A percentile compares a stretch with the other conserved stretches of the same genome.
Conservation (phyloP, 2,797 vertebrate genomes). For the Argya squamiceps region DNA sequence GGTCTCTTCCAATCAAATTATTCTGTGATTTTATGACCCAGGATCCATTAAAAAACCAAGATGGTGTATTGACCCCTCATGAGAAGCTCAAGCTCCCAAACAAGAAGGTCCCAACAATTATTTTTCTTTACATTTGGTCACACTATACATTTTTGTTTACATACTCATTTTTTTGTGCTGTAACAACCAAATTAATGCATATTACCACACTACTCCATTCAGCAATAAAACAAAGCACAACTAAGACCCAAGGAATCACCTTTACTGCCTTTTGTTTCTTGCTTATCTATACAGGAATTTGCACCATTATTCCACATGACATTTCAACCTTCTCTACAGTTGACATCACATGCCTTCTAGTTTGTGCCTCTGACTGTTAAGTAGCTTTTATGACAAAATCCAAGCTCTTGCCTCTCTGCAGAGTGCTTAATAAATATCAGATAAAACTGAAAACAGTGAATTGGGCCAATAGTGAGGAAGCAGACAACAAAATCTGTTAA, state of each 20-base stretch:
- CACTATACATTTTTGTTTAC: not conserved
- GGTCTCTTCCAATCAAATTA: not conserved
- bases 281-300: not conserved
- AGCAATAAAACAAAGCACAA: not conserved
- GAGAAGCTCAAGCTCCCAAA: not conserved
- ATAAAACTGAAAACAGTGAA: not conserved
- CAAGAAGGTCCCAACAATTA: not conserved
- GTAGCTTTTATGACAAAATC: not conserved
- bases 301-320: accelerated
- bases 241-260: not conserved
- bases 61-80: not conserved
- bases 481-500: not conserved
- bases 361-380: conserved; percentile 7
- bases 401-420: not conserved
- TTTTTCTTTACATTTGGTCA: not conserved
- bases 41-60: not conserved
- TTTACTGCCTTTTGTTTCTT: not conserved
- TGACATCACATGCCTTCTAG: not conserved
- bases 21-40: not conserved
- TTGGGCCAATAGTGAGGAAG: not conserved
- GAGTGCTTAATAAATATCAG: not conserved
- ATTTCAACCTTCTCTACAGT: not conserved
- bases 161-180: not conserved
- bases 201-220: not conserved
- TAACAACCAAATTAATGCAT: not conserved